Evolutionary conservation across 2,888 invertebrate species (phyloP), one percentile per base, ranked within the genome.

Genomic region (Drosophila affinis): DNA sequence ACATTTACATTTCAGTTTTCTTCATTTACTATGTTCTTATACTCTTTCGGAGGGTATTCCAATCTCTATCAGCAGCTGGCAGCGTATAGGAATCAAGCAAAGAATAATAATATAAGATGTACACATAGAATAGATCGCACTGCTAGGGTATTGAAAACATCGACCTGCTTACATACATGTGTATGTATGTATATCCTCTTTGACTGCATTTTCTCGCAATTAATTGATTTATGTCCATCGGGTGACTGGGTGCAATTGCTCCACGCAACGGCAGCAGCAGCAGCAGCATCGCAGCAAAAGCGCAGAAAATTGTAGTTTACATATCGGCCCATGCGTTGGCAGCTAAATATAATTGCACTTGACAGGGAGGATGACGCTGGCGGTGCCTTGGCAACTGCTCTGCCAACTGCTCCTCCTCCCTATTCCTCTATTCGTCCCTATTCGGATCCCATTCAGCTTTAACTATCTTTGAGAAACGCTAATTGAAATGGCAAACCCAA

Each of bases 381-480:
- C 24, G 24, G 51, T 45, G 46, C 39, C 67, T 46, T 39, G 56
- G 69, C 57, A 57, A 49, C 52, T 51, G 5, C 14, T 14, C 12
- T 12, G 12, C 18, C 18, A 18, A 18, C 18, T 18, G 12, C 4
- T 34, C 5, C 34, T 34, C 6, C 34, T 39, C 10, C 32, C 10
- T 12, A 2, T n/a, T n/a, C n/a, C n/a, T n/a, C n/a, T n/a, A n/a
- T n/a, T n/a, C n/a, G n/a, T 27, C 10, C 9, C 32, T 34, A 45
- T 10, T 10, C 27, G 1, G n/a, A 39, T n/a, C n/a, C 49, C 78
- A 62, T 61, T 72, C 77, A 59, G 45, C 46, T 61, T 60, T 71
- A 78, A 85, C 86, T 81, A 82, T 68, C 82, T 77, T 74, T 71
- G 72, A 64, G 65, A 48, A 71, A 62, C 79, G 68, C 82, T 82